Evolutionary conservation across 2,888 invertebrate genomes (phyloP), one percentile per base, ranked within the genome.

Genomic region (Choristoneura rosaceana): DNA sequence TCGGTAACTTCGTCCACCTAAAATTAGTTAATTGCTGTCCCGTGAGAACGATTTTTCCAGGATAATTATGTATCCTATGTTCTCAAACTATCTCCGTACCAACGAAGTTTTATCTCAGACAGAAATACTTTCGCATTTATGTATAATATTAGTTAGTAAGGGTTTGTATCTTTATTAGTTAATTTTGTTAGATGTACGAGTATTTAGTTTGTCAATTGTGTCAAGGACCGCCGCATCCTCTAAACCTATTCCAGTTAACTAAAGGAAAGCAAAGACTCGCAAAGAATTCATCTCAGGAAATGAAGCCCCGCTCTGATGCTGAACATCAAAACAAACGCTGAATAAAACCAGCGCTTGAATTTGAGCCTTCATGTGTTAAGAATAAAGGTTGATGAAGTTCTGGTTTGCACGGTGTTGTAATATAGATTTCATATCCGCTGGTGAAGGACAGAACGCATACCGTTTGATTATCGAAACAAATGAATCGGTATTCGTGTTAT

Each of bases 361-460:
- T 34, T 43, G 10, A 59, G 33, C 73, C 43, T n/a, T 64, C 25
- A 15, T n/a, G 1, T 1, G 7, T 17, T 41, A 7, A 5, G 14
- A 69, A 68, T 68, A 64, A 15, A 59, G 68, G 63, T 59, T 59
- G 7, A 14, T 50, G 17, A 59, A 45, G 45, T 10, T 38, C 2
- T 25, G 8, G 15, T 45, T 45, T 14, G 25, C 43, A 17, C 14
- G 17, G 64, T 71, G 59, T 71, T 68, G 71, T 61, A 74, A 74
- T 71, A 60, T 60, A 68, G 74, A 71, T 74, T 74, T 74, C 74
- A 74, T 74, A 71, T 74, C 71, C 74, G 68, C n/a, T 15, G 45
- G 60, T 34, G 63, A 64, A 59, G 71, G 67, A 64, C 68, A 71
- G 68, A 71, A 41, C 43, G 62, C 5, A 41, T 38, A 34, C 58